These are phyloP conservation scores for Myotis brandtii DNA, from an alignment of 2,113 vertebrate species.

Conservation along the genomic window DNA sequence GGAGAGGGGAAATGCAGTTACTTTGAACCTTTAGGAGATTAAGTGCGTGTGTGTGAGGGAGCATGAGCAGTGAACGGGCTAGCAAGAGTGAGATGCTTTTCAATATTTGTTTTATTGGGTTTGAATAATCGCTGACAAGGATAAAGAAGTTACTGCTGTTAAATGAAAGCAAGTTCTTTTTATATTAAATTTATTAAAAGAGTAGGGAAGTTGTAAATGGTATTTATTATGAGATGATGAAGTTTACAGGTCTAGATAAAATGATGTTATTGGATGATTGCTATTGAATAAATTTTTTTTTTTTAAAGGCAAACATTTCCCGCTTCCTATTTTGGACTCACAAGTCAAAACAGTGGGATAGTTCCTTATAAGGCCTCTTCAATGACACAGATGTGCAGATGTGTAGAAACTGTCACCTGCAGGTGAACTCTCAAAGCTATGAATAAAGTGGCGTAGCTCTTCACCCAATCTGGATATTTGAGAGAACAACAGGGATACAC, in stretches of 20 bases:
- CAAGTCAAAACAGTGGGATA: not conserved
- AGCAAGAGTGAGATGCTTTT: not conserved
- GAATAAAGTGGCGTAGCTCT: not conserved
- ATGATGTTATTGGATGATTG: not conserved
- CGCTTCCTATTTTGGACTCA: not conserved
- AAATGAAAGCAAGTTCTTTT: not conserved
- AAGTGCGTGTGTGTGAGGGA: not conserved
- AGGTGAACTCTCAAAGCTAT: not conserved
- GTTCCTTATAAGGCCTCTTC: not conserved
- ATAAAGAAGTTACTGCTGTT: not conserved
- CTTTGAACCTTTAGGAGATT: not conserved
- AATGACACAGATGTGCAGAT: not conserved
- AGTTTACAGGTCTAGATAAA: not conserved
- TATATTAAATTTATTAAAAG: not conserved
- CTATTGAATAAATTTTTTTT: not conserved
- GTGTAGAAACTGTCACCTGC: not conserved
- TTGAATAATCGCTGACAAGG: not conserved
- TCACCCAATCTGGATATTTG: not conserved
- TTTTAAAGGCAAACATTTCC: not conserved
- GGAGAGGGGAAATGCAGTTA: not conserved
- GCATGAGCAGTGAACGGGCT: fast-evolving
- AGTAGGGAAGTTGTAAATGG: not conserved
- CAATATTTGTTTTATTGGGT: not conserved
- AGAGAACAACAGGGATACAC: not conserved
- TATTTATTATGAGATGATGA: not conserved